A percentile compares a stretch with the other conserved stretches of the same genome.
These are phyloP conservation scores for Akabosia matsudoensis DNA, from an alignment of 1,140 invertebrate species.

Conservation along the genomic window DNA sequence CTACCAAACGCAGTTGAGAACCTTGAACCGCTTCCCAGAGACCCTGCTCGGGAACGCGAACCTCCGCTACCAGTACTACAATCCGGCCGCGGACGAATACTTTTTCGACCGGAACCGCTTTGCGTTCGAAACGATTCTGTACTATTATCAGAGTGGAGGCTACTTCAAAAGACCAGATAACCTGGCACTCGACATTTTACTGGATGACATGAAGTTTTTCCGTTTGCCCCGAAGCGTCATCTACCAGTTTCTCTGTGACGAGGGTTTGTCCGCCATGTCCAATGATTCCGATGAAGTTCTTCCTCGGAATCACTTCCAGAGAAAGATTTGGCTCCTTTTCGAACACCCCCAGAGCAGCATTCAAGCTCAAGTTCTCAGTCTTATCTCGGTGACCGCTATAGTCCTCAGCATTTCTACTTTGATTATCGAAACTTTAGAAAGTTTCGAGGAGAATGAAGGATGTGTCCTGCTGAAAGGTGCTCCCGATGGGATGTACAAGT, in stretches of 20 bases:
- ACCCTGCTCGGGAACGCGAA: conserved; percentile 49
- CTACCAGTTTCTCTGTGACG: conserved; percentile 41
- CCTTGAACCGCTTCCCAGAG: conserved; percentile 14
- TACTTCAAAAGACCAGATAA: not conserved
- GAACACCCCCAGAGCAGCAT: conserved; percentile 3
- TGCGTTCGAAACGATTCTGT: conserved; percentile 64
- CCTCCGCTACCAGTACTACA: conserved; percentile 63
- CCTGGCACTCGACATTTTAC: not conserved
- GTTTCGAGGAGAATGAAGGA: not conserved
- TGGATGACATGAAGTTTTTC: conserved; percentile 6
- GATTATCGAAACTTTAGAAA: conserved; percentile 90
- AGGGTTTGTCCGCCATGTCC: not conserved
- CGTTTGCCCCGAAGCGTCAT: not conserved
- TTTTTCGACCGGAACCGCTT: conserved; percentile 79
- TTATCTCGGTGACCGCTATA: conserved; percentile 69
- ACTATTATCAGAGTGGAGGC: conserved; percentile 27
- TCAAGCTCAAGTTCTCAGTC: not conserved
- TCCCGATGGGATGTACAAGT: not conserved
- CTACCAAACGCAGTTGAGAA: conserved; percentile 21
- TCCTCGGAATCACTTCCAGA: not conserved
- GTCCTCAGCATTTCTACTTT: conserved; percentile 88
- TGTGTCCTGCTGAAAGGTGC: not conserved
- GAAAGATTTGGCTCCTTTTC: conserved; percentile 27
- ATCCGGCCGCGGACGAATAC: conserved; percentile 79
- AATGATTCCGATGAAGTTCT: not conserved